Evolutionary conservation across 1,140 invertebrate genomes (phyloP), one percentile per base, ranked within the genome.

Genomic region (Drosophila bifasciata): DNA sequence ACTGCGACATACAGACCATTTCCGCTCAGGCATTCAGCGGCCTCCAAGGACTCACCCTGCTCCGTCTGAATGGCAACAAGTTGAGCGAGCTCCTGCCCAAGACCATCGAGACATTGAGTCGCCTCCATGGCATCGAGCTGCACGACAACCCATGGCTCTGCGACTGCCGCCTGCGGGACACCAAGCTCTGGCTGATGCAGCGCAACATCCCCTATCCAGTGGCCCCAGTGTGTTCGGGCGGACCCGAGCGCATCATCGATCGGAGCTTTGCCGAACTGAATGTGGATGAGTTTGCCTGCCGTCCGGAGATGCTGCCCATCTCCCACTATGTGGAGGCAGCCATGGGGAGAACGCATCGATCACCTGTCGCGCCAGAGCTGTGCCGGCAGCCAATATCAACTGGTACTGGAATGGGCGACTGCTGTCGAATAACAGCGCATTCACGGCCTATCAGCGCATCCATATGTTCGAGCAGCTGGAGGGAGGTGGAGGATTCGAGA

Each of bases 121-220:
- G 95, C 19, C 93, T 98, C 5, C 95, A 96, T 78, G 96, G 95
- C 39, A 95, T 98, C 57, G 96, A 97, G 85, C 92, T 98, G 40
- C 96, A 98, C 71, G 96, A 97, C 57, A 98, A 98, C 92, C 96
- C 96, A 0, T 98, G 97, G 97, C 93, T 95, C 28, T 98, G 97
- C 83, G 97, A 98, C 85, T 98, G 97, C 89, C 94, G 96, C 16
- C 90, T 98, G 53, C 92, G 96, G 17, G 95, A 96, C 57, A 94
- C 97, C 57, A 97, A 97, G 84, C 93, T 95, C 69, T 98, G 97
- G 97, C 91, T 98, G 28, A 94, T 95, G 5, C 94, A 95, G 64
- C 94, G 96, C 70, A 98, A 97, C 78, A 94, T 98, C 21, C 96
- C 97, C 5, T 95, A 95, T 52, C 93, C 95, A 0, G 93, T 96